These are phyloP conservation scores for Uria lomvia DNA, from an alignment of 2,113 vertebrate species.

Conservation along the genomic window DNA sequence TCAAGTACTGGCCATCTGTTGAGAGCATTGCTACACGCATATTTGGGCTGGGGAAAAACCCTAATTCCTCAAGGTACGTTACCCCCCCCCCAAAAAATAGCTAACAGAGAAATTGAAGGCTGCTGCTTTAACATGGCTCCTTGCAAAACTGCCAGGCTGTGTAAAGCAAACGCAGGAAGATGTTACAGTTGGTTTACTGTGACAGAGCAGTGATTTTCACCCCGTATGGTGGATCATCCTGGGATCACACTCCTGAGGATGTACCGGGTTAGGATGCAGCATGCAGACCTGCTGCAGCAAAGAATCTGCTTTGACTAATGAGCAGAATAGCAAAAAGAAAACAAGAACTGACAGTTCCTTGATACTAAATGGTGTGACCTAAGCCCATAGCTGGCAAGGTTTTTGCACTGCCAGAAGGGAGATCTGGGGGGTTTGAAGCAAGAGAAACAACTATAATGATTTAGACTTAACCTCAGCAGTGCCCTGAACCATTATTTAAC, in stretches of 20 bases:
- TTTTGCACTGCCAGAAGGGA: constrained; percentile 55
- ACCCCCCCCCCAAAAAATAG: background rate
- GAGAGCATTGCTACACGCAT: background rate
- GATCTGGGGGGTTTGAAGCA: constrained; percentile 17
- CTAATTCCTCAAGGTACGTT: background rate
- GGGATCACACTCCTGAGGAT: constrained; percentile 28
- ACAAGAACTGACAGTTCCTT: constrained; percentile 57
- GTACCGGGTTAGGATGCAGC: background rate
- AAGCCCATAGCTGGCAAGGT: constrained; percentile 44
- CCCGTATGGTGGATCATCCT: background rate
- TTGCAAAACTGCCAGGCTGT: constrained; percentile 54
- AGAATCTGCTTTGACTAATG: constrained; percentile 58
- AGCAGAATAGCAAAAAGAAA: constrained; percentile 52
- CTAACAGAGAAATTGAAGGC: background rate
- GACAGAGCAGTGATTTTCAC: constrained; percentile 25
- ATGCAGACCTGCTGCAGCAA: background rate
- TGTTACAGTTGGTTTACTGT: constrained; percentile 26
- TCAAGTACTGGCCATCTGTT: background rate
- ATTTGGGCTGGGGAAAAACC: background rate
- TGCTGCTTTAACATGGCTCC: background rate
- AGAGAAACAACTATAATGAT: constrained; percentile 49
- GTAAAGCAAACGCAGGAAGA: constrained; percentile 28
- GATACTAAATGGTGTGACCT: constrained; percentile 54
- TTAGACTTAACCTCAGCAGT: constrained; percentile 46
- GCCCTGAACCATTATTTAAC: constrained; percentile 22